These are phyloP conservation scores for Xanthorhoe spadicearia DNA, from an alignment of 2,888 invertebrate species.

Conservation along the genomic window DNA sequence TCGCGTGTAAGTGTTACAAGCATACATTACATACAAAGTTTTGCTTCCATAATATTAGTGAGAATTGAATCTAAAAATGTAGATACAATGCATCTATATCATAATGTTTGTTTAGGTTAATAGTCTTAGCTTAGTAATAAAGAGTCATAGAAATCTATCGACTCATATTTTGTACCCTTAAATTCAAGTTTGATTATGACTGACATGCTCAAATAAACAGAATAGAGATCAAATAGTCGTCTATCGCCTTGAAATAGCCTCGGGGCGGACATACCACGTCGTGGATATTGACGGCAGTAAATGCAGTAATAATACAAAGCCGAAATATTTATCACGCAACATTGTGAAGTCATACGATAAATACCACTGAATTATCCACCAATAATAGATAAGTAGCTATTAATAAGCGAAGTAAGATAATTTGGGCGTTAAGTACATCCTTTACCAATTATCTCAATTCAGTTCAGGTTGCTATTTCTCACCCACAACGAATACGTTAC, in stretches of 20 bases:
- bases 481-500: too few relatives aligned
- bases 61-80: too few relatives aligned
- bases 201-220: background rate
- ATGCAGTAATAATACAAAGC: constrained; percentile 28
- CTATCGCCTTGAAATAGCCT: constrained; percentile 63
- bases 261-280: constrained; percentile 34
- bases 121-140: too few relatives aligned
- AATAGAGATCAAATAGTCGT: constrained; percentile 61
- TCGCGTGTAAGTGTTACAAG: too few relatives aligned
- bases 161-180: too few relatives aligned
- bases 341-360: constrained; percentile 4
- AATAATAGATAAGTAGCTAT: background rate
- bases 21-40: too few relatives aligned
- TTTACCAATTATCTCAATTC: background rate
- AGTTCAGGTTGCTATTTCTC: too few relatives aligned
- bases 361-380: background rate
- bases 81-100: too few relatives aligned
- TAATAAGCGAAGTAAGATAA: background rate
- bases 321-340: constrained; percentile 28
- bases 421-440: background rate
- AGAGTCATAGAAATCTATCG: too few relatives aligned
- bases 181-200: too few relatives aligned
- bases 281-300: constrained; percentile 28
- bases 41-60: too few relatives aligned
- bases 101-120: too few relatives aligned